Base-by-base conservation (phyloP, 53 echinoderm and acorn worm species). In the Holothuria scabra region DNA sequence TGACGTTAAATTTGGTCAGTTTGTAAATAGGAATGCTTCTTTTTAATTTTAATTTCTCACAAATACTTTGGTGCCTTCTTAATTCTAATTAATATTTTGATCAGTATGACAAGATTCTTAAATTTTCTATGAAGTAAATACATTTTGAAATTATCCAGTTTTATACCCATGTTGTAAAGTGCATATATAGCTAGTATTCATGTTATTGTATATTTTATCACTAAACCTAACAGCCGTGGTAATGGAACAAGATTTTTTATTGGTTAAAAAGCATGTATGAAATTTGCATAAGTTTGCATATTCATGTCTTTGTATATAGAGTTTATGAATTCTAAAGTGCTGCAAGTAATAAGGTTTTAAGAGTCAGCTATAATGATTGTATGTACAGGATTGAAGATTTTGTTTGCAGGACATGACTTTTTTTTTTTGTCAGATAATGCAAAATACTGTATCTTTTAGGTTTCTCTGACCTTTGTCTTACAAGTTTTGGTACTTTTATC, bases 31-130 rank as follows among this genome's bases (percentile, higher is more conserved):
- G 31, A 69, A 33, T 19, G 69, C 69, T 69, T 37, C 41, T 52
- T 52, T 52, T 9, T 33, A 30, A 37, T 69, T 30, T 69, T 69
- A 6, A 69, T 69, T 69, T 69, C 41, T 69, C 41, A 34, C 34
- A 22, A 69, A 69, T 29, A 65, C 35, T 69, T 69, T 69, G 69
- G 69, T 69, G 69, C 69, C 69, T 69, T 69, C 69, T 69, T 33
- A 12, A 69, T 69, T 69, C 32, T 20, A 37, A 69, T 33, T 33
- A 69, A 69, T 69, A 69, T 69, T 33, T 69, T 69, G 34, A 69
- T 69, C 35, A 34, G 34, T 37, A 69, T 34, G 34, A 52, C 4
- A 52, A 52, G 18, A 52, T 52, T 52, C 52, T 52, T 52, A 52
- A 52, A 52, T 52, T 52, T 52, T 52, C 18, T 52, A 52, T 52